phyloP scores from a whole-genome alignment of 2,113 vertebrate species.

The Halichoerus grypus region DNA sequence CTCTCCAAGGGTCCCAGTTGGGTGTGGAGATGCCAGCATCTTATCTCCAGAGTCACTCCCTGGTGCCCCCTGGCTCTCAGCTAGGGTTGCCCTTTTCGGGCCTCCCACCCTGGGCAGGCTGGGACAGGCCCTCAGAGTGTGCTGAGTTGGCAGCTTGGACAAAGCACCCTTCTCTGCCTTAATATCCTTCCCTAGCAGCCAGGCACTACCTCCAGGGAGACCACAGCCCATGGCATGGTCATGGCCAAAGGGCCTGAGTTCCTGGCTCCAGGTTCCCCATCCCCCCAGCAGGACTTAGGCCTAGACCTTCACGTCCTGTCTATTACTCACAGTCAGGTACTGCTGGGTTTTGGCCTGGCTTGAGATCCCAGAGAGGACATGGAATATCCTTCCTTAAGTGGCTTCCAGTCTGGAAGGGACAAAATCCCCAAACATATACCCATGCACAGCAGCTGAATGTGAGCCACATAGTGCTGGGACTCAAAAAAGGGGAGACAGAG shows the following conservation, averaged over 20 bases:
- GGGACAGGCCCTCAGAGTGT: conserved; percentile 63
- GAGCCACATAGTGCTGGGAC: not conserved
- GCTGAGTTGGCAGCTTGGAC: conserved; percentile 61
- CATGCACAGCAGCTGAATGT: not conserved
- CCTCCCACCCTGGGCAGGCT: conserved; percentile 70
- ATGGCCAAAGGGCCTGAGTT: not conserved
- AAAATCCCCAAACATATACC: not conserved
- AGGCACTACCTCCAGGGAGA: conserved; percentile 58
- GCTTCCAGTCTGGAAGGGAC: not conserved
- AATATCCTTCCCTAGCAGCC: conserved; percentile 27
- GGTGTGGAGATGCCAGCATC: not conserved
- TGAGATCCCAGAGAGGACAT: not conserved
- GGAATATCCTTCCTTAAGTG: not conserved
- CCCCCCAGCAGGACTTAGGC: not conserved
- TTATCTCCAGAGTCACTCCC: conserved; percentile 25
- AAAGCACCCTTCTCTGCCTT: conserved; percentile 62
- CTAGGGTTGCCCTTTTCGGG: not conserved
- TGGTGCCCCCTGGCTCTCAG: conserved; percentile 10
- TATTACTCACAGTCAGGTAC: not conserved
- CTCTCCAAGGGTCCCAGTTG: not conserved
- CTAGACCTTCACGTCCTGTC: not conserved
- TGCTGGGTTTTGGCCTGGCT: not conserved
- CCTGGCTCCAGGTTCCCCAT: not conserved
- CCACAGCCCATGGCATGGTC: not conserved
- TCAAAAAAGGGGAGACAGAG: not conserved